phyloP scores from a whole-genome alignment of 2,797 vertebrate genomes.

The Oryzias dopingdopingensis region DNA sequence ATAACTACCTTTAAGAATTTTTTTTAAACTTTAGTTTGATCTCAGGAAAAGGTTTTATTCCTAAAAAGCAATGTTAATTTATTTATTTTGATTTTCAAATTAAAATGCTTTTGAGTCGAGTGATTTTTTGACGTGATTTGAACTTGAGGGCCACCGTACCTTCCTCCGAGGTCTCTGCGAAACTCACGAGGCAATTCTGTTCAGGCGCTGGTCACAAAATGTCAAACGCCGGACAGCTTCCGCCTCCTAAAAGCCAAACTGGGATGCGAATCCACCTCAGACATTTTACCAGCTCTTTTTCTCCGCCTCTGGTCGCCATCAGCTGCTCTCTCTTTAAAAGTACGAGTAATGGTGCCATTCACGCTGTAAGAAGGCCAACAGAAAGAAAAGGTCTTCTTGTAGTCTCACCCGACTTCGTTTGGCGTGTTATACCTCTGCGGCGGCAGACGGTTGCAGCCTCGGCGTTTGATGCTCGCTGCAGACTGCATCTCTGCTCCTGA shows the following conservation, averaged over 20 bases:
- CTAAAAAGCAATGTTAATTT: too few species aligned
- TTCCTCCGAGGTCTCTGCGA: constrained; percentile 18
- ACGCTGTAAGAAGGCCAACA: constrained; percentile 17
- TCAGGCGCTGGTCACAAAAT: constrained; percentile 72
- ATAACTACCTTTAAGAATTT: too few species aligned
- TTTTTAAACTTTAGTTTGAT: too few species aligned
- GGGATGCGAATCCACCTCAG: constrained; percentile 48
- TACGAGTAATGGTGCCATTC: constrained; percentile 49
- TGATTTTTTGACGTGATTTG: too few species aligned
- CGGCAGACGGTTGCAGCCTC: constrained; percentile 20
- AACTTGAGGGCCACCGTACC: constrained; percentile 1
- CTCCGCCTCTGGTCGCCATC: constrained; percentile 30
- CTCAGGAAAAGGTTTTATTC: too few species aligned
- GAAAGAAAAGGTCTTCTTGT: constrained; percentile 37
- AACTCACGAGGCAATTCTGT: constrained; percentile 61
- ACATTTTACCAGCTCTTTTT: constrained; percentile 51
- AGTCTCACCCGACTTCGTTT: constrained; percentile 18
- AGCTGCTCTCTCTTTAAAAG: constrained; percentile 50
- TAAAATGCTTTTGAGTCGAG: too few species aligned
- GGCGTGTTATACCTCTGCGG: constrained; percentile 26
- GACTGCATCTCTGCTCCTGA: constrained; percentile 16
- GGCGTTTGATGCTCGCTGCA: constrained; percentile 27
- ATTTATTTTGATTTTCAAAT: too few species aligned
- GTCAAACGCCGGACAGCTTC: constrained; percentile 68
- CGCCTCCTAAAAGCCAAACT: constrained; percentile 69